A percentile compares a stretch with the other conserved stretches of the same genome.
Conservation (phyloP, 1,140 invertebrate species). For the Ceratina calcarata region DNA sequence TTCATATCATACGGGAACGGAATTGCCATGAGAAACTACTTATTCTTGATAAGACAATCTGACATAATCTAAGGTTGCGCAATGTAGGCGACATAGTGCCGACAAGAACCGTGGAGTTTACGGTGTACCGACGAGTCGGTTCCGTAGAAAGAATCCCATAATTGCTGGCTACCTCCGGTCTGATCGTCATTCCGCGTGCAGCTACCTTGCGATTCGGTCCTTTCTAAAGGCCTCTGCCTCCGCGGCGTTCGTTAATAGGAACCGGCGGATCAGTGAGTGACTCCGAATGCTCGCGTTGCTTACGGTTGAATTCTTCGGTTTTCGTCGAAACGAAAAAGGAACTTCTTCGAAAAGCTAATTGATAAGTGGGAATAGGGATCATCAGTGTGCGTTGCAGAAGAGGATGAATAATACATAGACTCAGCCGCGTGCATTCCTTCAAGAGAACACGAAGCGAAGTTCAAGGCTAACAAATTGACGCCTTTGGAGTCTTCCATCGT, state of each 20-base stretch:
- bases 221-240: conserved; percentile 29
- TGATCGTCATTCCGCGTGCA: conserved; percentile 61
- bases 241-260: not conserved
- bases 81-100: conserved; percentile 8
- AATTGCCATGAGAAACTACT: too few species aligned
- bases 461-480: conserved; percentile 15
- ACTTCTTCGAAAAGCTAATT: not conserved
- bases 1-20: too few species aligned
- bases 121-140: conserved; percentile 48
- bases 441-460: not conserved
- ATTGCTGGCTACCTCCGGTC: conserved; percentile 35
- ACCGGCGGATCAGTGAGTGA: not conserved
- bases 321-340: not conserved
- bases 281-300: not conserved
- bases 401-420: conserved; percentile 19
- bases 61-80: conserved; percentile 12
- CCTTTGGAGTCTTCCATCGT: not conserved
- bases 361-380: not conserved
- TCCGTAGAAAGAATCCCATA: conserved; percentile 49
- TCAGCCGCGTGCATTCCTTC: not conserved
- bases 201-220: conserved; percentile 56
- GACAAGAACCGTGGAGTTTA: conserved; percentile 33
- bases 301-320: not conserved
- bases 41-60: conserved; percentile 17
- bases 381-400: not conserved